These are phyloP conservation scores for Phodopus roborovskii DNA, from an alignment of 2,113 vertebrate genomes.

Conservation along the genomic window DNA sequence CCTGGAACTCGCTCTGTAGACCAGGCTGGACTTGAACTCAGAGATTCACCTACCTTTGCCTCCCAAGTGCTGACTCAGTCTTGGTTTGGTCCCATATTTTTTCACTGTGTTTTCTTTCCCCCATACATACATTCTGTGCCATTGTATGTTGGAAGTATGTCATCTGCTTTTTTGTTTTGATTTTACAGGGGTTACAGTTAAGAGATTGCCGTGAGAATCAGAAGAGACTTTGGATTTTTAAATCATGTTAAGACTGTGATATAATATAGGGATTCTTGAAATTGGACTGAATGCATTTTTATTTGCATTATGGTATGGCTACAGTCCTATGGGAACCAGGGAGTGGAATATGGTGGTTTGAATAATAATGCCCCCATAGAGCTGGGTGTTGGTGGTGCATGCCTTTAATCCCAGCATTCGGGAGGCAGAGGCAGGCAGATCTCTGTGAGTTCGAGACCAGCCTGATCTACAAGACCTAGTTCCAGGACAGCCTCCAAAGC, in stretches of 20 bases:
- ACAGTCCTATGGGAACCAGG: background rate
- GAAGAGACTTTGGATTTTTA: background rate
- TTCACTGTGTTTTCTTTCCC: background rate
- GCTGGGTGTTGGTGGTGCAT: too few relatives aligned
- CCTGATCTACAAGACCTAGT: too few relatives aligned
- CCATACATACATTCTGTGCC: background rate
- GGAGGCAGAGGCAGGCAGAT: too few relatives aligned
- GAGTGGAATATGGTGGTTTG: background rate
- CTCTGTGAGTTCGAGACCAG: too few relatives aligned
- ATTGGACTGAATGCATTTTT: background rate
- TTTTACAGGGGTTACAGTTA: background rate
- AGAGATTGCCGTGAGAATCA: background rate
- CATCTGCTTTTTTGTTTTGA: background rate
- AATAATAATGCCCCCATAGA: too few relatives aligned
- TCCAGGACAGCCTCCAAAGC: too few relatives aligned
- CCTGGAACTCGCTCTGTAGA: too few relatives aligned
- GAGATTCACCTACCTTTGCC: too few relatives aligned
- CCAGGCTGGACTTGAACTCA: too few relatives aligned
- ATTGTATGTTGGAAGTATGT: background rate
- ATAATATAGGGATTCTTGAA: background rate
- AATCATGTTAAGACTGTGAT: background rate
- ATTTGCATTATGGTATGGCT: background rate
- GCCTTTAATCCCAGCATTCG: too few relatives aligned
- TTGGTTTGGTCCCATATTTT: background rate
- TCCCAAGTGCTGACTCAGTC: too few relatives aligned